phyloP scores from a whole-genome alignment of 2,888 invertebrate species.

The Orthosia incerta region DNA sequence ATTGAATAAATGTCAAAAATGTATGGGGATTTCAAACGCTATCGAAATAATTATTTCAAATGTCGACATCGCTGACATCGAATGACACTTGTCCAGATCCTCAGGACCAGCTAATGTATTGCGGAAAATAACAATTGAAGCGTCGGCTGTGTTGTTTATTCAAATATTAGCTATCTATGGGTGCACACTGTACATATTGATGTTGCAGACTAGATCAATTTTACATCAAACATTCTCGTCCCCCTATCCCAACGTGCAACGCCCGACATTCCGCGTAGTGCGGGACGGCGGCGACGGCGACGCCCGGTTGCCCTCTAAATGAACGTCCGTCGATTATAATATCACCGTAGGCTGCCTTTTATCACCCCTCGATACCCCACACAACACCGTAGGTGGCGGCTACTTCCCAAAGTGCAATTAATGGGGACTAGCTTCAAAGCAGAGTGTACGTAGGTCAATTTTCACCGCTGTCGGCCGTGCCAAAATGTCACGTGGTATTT shows the following conservation, averaged over 20 bases:
- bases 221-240: constrained; percentile 24
- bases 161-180: background rate
- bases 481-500: constrained; percentile 9
- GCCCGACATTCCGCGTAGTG: constrained; percentile 10
- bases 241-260: constrained; percentile 23
- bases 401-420: constrained; percentile 15
- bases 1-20: too few relatives aligned
- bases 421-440: background rate
- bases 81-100: too few relatives aligned
- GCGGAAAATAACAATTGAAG: constrained; percentile 18
- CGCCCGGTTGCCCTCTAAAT: constrained; percentile 15
- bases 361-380: background rate
- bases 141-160: constrained; percentile 13
- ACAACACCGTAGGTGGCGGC: background rate
- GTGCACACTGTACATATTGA: background rate
- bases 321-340: constrained; percentile 18
- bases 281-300: background rate
- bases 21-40: too few relatives aligned
- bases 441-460: background rate
- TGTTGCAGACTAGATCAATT: constrained; percentile 34
- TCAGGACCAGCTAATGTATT: background rate
- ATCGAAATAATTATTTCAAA: too few relatives aligned
- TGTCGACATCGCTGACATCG: too few relatives aligned
- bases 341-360: background rate
- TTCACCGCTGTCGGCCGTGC: background rate